These are phyloP conservation scores for Calliopum simillimum DNA, from an alignment of 2,888 invertebrate species.

Conservation along the genomic window DNA sequence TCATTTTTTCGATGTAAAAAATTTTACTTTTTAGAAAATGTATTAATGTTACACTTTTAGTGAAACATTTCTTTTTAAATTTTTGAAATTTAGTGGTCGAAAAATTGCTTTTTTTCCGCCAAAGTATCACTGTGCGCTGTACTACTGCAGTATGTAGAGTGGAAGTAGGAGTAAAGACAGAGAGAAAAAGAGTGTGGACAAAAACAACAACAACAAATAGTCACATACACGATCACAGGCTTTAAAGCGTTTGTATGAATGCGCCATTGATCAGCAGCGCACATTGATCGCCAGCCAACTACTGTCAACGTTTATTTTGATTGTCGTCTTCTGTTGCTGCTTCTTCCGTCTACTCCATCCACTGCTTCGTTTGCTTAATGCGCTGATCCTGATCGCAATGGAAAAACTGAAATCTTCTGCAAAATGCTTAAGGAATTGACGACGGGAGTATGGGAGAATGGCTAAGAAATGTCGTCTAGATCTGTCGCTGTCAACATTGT, in stretches of 20 bases:
- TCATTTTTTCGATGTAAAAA: no score
- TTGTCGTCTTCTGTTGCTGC: conserved; percentile 35
- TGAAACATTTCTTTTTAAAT: no score
- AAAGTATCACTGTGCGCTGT: no score
- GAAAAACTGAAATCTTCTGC: conserved; percentile 10
- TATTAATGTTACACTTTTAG: no score
- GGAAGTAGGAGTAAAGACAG: conserved; percentile 5
- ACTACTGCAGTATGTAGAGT: not conserved
- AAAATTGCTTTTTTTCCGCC: no score
- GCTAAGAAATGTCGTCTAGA: conserved; percentile 54
- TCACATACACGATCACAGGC: not conserved
- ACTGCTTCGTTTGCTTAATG: conserved; percentile 5
- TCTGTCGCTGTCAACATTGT: conserved; percentile 61
- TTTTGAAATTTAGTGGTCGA: no score
- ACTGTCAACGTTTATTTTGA: conserved; percentile 56
- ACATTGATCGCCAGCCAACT: conserved; percentile 54
- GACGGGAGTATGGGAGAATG: not conserved
- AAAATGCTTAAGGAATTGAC: conserved; percentile 13
- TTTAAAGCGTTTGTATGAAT: conserved; percentile 25
- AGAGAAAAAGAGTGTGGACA: conserved; percentile 38
- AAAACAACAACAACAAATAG: not conserved
- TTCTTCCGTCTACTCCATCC: conserved; percentile 12
- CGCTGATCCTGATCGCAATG: conserved; percentile 24
- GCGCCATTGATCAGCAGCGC: conserved; percentile 37
- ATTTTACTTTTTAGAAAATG: no score